A percentile compares a stretch with the other conserved stretches of the same genome.
Evolutionary conservation across 2,888 invertebrate species (phyloP).

Genomic region (Aspidapion aeneum): DNA sequence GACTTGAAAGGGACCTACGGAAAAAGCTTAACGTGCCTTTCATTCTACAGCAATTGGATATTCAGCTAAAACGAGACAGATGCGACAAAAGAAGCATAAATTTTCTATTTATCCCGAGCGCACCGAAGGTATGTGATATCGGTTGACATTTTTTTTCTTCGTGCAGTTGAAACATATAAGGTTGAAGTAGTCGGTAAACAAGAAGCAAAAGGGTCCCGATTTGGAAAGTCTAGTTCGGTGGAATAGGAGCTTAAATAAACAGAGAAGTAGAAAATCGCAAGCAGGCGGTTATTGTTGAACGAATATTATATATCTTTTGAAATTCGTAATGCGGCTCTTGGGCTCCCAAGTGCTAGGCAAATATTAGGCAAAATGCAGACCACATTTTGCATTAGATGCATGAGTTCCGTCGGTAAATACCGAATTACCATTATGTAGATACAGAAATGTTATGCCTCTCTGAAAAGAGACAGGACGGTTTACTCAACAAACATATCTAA

Average conservation of each 20-base stretch:
- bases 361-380: not conserved
- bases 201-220: not conserved
- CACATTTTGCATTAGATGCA: not conserved
- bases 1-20: not conserved
- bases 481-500: not conserved
- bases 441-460: not conserved
- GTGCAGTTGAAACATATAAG: conserved; percentile 3
- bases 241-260: not conserved
- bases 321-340: not conserved
- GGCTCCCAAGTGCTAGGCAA: not conserved
- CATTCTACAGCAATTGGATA: not conserved
- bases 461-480: not conserved
- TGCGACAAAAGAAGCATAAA: conserved; percentile 3
- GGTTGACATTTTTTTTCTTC: conserved; percentile 23
- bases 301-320: not conserved
- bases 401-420: not conserved
- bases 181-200: conserved; percentile 23
- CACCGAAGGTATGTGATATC: conserved; percentile 12
- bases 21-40: not conserved
- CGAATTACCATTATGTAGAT: not conserved
- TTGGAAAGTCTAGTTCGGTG: not conserved
- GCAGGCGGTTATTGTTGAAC: not conserved
- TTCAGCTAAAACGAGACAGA: conserved; percentile 23
- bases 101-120: not conserved
- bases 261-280: not conserved